These are phyloP conservation scores for Parnassius apollo DNA, from an alignment of 2,888 invertebrate genomes.

Conservation along the genomic window DNA sequence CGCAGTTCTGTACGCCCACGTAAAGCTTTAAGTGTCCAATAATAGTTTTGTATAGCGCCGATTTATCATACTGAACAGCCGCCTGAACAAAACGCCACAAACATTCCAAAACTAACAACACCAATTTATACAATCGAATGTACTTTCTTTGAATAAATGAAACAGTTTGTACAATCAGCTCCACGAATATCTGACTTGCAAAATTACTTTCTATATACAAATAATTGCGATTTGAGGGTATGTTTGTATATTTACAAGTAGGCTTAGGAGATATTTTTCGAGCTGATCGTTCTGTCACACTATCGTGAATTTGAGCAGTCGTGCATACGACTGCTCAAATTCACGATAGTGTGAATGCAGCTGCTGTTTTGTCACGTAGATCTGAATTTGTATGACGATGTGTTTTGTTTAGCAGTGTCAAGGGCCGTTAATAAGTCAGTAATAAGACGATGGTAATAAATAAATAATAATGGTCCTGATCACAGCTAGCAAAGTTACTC, in stretches of 20 bases:
- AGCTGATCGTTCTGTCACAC: conserved; percentile 13
- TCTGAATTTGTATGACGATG: conserved; percentile 50
- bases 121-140: conserved; percentile 21
- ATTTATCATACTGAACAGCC: conserved; percentile 45
- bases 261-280: conserved; percentile 8
- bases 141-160: conserved; percentile 32
- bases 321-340: conserved; percentile 13
- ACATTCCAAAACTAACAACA: conserved; percentile 61
- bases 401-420: neutral
- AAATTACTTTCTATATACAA: neutral
- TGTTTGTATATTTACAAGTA: conserved; percentile 3
- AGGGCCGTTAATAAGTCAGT: neutral
- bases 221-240: conserved; percentile 2
- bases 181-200: conserved; percentile 4
- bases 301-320: no score
- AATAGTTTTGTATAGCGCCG: conserved; percentile 39
- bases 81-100: conserved; percentile 58
- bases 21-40: conserved; percentile 46
- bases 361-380: conserved; percentile 41
- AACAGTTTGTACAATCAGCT: conserved; percentile 4
- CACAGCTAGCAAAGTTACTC: neutral
- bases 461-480: neutral
- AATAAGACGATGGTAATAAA: conserved; percentile 1
- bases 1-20: conserved; percentile 29
- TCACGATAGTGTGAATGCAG: conserved; percentile 30